These are phyloP conservation scores for Zosterops borbonicus DNA, from an alignment of 2,113 vertebrate species.

Conservation along the genomic window DNA sequence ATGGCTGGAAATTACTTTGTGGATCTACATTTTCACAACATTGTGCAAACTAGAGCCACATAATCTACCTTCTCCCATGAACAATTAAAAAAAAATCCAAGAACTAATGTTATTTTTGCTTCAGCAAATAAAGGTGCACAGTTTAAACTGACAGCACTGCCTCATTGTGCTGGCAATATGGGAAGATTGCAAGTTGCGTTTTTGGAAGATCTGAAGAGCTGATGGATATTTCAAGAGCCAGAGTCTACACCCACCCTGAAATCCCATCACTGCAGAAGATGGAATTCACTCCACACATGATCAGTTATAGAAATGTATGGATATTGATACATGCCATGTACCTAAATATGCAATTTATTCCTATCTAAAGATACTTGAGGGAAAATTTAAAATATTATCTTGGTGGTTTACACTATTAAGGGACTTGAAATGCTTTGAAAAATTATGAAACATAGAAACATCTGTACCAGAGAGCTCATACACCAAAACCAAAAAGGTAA, in stretches of 20 bases:
- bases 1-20: not conserved
- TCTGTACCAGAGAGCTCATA: not conserved
- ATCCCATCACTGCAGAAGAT: not conserved
- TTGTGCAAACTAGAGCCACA: not conserved
- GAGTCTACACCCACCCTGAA: not conserved
- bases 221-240: not conserved
- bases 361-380: not conserved
- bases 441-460: not conserved
- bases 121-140: not conserved
- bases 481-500: not conserved
- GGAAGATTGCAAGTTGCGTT: not conserved
- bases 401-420: not conserved
- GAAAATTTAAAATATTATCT: not conserved
- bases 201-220: not conserved
- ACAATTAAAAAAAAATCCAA: not conserved
- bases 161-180: not conserved
- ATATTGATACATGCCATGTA: not conserved
- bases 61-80: not conserved
- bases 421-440: not conserved
- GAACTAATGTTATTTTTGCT: not conserved
- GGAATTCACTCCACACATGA: no score
- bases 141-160: not conserved
- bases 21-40: not conserved
- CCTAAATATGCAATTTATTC: not conserved
- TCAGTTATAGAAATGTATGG: not conserved